Base-by-base conservation (phyloP, 2,113 vertebrate species). In the Morone chrysops region DNA sequence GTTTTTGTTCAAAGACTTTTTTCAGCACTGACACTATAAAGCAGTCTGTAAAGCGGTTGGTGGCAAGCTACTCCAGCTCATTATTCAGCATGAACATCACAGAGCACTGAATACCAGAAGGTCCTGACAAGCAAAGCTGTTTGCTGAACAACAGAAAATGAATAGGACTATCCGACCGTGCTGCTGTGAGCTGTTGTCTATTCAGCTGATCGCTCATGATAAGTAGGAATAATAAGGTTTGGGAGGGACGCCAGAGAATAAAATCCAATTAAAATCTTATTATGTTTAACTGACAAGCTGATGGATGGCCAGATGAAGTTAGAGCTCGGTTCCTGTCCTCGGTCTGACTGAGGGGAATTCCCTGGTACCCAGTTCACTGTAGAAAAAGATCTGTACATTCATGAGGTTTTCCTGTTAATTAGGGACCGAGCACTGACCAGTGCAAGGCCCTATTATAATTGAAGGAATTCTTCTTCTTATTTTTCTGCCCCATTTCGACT, bases 181-280 rank as follows among this genome's bases (percentile, higher is more conserved):
- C 40, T 45, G 25, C 57, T 63, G 31, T 20, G 41, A 75, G 75
- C 45, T 40, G 53, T 51, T 83, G 70, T 75, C 70, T 82, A 6
- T 48, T 70, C 75, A 79, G 25, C 41, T n/a, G 16, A 77, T 73
- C 4, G 0, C 66, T 54, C 47, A 31, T 67, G 56, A 80, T 75
- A 75, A 77, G 65, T 14, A 47, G 1, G 10, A 56, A 51, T 80
- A 62, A 69, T 41, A 80, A 59, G 22, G 54, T 83, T 68, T 54
- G 65, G 78, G 43, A 84, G 36, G 18, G 51, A 61, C 50, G 75
- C 56, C 51, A 82, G 50, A 53, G n/a, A 47, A 14, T 45, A 17
- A 75, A 80, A 82, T 84, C 62, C 57, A 79, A 65, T 88, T 79
- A 45, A 69, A 84, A 75, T 63, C 43, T 54, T 57, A 61, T 83